Base-by-base conservation (phyloP, 2,113 vertebrate species). In the Camelus dromedarius region DNA sequence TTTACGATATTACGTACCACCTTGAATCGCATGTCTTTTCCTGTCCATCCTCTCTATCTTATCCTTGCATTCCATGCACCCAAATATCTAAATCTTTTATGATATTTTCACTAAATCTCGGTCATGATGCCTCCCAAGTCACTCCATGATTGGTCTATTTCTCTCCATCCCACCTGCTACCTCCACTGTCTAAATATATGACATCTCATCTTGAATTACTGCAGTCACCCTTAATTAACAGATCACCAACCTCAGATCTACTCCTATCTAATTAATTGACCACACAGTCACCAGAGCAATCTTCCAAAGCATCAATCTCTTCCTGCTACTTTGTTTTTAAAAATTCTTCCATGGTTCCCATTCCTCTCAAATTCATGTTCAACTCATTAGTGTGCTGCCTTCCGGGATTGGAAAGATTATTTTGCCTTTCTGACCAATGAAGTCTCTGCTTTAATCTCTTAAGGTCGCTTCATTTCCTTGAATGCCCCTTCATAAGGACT, bases 61-160 rank as follows among this genome's bases (percentile, higher is more conserved):
- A 62, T 60, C 20, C 14, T 15, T 8, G 56, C 5, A 62, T 1
- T 46, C 18, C 10, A 62, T 48, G 88, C 72, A 73, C 9, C 30
- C 50, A 72, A 82, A 89, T 87, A 90, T 54, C 50, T 93, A 54
- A 87, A 92, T 90, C 75, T 35, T 70, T 89, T 18, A 50, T 11
- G 42, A 35, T 76, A 19, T 89, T 89, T 72, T 92, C 16, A 72
- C 7, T 38, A 30, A 88, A 75, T 48, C 58, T 56, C 76, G 3
- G 2, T 50, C 54, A 67, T 6, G 70, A 76, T 84, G 30, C 7
- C 50, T 73, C 24, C 35, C 82, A 56, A 86, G 10, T 83, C 64
- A 79, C 13, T 93, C 60, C 52, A 52, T 80, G 91, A 88, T 35
- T 76, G 87, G 38, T 48, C 38, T 70, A 5, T 54, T 91, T 91